Base-by-base conservation (phyloP, 2,113 vertebrate species). In the Trogon melanurus region DNA sequence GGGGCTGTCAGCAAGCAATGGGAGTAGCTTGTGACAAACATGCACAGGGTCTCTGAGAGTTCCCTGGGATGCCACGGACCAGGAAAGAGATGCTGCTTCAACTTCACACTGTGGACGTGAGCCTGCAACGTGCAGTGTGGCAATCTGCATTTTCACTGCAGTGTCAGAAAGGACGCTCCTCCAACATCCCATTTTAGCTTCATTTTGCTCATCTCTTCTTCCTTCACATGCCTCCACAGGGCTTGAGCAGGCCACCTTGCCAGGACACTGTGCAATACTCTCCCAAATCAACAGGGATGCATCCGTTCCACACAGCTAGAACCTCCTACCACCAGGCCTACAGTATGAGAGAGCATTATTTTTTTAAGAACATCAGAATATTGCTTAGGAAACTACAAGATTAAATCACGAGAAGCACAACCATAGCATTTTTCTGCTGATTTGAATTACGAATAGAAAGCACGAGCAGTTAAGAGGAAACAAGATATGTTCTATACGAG, bases 361-460 rank as follows among this genome's bases (percentile, higher is more conserved):
- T 93, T 90, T 44, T n/a, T 32, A 30, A 91, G 56, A 89, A 86
- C 81, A 93, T 23, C 67, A 51, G 61, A 93, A 95, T 92, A 93
- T 70, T 74, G 85, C 93, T 96, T 90, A 92, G 84, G 79, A 94
- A 93, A 95, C 83, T 69, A 82, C 66, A 96, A 92, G 82, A 96
- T 86, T 82, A 90, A 96, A 93, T 94, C 89, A 76, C 0, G 2
- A 93, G 95, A 94, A 96, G 93, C 86, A 96, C 76, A 93, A 94
- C 85, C 90, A 73, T 84, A 88, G 83, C 79, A 62, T 90, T 96
- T 97, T 96, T 78, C 85, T 87, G 67, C 93, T 93, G 94, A 97
- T 96, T 94, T 96, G 88, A 96, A 96, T 97, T 96, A 97, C 26
- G 88, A 96, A 97, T 91, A 91, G 94, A 96, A 96, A 96, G 95